These are phyloP conservation scores for Melanotus villosus DNA, from an alignment of 2,888 invertebrate species.

Conservation along the genomic window DNA sequence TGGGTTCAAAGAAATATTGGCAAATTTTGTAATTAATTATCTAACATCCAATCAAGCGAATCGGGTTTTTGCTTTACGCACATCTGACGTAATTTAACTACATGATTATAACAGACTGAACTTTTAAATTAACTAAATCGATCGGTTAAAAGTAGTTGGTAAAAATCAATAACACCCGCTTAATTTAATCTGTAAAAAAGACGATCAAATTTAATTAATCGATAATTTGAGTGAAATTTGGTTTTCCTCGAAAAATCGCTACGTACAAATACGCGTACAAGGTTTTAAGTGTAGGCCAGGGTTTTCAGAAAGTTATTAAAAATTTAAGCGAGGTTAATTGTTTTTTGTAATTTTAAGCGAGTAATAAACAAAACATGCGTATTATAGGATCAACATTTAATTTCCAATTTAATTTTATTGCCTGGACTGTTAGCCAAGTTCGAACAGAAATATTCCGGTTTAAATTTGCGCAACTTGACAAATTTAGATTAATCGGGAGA, in stretches of 20 bases:
- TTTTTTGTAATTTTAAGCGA: no score
- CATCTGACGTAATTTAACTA: neutral
- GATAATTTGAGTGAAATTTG: neutral
- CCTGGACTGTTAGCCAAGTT: neutral
- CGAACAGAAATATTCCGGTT: conserved; percentile 3
- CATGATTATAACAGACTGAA: neutral
- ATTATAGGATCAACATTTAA: neutral
- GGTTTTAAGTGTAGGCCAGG: conserved; percentile 9
- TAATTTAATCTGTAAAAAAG: no score
- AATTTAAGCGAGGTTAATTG: neutral
- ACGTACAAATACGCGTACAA: neutral
- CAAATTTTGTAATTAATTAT: no score
- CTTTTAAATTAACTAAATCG: neutral
- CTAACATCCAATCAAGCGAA: no score
- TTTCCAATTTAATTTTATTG: neutral
- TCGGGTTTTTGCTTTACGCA: no score
- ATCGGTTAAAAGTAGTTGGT: no score
- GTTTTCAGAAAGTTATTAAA: conserved; percentile 10
- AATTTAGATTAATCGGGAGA: neutral
- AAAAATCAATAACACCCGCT: no score
- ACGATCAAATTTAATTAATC: no score
- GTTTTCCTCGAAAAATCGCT: neutral
- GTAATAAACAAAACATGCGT: no score
- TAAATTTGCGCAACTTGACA: neutral
- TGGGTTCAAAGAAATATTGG: no score